These are phyloP conservation scores for Fundulus diaphanus DNA, from an alignment of 2,797 vertebrate species.

Conservation along the genomic window DNA sequence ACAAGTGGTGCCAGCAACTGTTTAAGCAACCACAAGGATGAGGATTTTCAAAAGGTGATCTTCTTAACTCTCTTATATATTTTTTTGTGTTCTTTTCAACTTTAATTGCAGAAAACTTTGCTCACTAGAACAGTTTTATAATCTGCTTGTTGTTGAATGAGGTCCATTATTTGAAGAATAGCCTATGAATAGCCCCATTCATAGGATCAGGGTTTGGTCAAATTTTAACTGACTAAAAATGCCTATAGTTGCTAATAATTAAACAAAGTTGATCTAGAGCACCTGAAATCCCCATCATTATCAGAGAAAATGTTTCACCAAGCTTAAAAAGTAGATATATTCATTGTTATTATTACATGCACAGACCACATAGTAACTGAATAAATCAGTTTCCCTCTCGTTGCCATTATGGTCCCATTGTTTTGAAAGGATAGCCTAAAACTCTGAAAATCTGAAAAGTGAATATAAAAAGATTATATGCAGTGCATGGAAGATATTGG, in stretches of 20 bases:
- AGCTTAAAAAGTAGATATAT: too few relatives aligned
- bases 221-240: too few relatives aligned
- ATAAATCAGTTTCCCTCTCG: too few relatives aligned
- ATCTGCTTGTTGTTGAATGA: neutral
- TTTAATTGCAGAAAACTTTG: neutral
- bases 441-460: too few relatives aligned
- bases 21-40: slow-evolving; percentile 6
- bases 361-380: too few relatives aligned
- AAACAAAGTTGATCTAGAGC: neutral
- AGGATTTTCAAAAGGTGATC: slow-evolving; percentile 7
- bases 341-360: neutral
- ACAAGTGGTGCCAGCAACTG: slow-evolving; percentile 20
- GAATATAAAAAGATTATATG: too few relatives aligned
- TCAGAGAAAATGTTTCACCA: neutral
- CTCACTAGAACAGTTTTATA: neutral
- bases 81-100: neutral
- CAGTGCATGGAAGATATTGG: too few relatives aligned
- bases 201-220: too few relatives aligned
- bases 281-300: neutral
- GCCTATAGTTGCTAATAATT: neutral
- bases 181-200: neutral
- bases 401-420: too few relatives aligned
- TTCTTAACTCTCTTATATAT: neutral
- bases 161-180: neutral
- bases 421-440: too few relatives aligned